phyloP scores from a whole-genome alignment of 2,888 invertebrate species.

The Ichneumon xanthorius region DNA sequence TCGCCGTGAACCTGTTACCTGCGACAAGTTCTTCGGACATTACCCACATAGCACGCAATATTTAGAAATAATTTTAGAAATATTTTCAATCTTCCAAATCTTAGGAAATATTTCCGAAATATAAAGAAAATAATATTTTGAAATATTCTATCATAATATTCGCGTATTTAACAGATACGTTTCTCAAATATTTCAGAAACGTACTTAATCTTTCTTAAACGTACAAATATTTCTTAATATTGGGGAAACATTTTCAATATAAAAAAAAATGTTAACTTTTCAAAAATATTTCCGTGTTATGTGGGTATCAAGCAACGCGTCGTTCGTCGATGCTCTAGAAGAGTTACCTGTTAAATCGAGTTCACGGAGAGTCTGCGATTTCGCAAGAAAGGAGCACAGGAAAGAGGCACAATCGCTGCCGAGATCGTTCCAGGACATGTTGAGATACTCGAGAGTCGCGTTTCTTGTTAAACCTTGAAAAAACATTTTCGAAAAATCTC shows the following conservation, averaged over 20 bases:
- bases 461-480: slow-evolving; percentile 82
- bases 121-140: no score
- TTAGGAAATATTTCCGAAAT: no score
- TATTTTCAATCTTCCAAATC: no score
- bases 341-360: slow-evolving; percentile 78
- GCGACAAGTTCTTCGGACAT: neutral
- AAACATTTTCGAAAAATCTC: slow-evolving; percentile 82
- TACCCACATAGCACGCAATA: neutral
- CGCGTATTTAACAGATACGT: no score
- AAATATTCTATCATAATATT: no score
- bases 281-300: no score
- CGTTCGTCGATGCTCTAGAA: neutral
- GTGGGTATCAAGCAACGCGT: neutral
- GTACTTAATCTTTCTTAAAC: no score
- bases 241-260: no score
- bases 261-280: no score
- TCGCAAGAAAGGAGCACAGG: slow-evolving; percentile 71
- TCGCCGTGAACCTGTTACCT: slow-evolving; percentile 79
- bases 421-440: slow-evolving; percentile 86
- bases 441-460: slow-evolving; percentile 79
- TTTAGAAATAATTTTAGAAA: no score
- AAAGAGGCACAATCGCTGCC: slow-evolving; percentile 74
- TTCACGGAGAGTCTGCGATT: slow-evolving; percentile 69
- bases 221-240: no score
- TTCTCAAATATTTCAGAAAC: no score